Percentiles rank a stretch among this genome's conserved stretches.
Conservation (phyloP, 2,113 vertebrate species). For the Syrrhaptes paradoxus region DNA sequence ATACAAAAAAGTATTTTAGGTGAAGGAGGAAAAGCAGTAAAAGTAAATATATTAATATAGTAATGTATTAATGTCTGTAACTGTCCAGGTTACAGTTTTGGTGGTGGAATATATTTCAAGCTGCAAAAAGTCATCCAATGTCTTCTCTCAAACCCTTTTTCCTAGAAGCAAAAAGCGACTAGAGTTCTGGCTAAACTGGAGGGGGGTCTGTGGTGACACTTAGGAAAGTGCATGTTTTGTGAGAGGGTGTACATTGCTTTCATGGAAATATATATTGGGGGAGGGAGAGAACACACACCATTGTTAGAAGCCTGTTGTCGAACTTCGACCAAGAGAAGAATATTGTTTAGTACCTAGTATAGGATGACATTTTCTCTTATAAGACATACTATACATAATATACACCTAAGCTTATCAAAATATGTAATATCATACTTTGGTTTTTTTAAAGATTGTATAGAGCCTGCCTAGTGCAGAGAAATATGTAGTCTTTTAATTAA, state of each 20-base stretch:
- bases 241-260: accelerated
- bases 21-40: not conserved
- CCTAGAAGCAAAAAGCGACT: not conserved
- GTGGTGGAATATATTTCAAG: not conserved
- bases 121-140: not conserved
- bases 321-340: not conserved
- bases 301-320: not conserved
- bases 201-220: not conserved
- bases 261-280: not conserved
- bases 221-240: not conserved
- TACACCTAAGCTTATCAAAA: not conserved
- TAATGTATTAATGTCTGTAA: not conserved
- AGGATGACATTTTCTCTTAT: not conserved
- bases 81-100: not conserved
- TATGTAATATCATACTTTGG: not conserved
- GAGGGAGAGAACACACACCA: accelerated
- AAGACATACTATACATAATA: not conserved
- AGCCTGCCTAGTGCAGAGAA: not conserved
- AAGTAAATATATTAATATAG: not conserved
- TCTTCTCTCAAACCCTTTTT: not conserved
- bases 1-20: not conserved
- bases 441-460: not conserved
- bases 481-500: not conserved
- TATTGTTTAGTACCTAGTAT: not conserved
- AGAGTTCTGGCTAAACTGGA: not conserved